A percentile compares a stretch with the other conserved stretches of the same genome.
Evolutionary conservation across 2,113 vertebrate species (phyloP).

Genomic region (Donacobius atricapilla): DNA sequence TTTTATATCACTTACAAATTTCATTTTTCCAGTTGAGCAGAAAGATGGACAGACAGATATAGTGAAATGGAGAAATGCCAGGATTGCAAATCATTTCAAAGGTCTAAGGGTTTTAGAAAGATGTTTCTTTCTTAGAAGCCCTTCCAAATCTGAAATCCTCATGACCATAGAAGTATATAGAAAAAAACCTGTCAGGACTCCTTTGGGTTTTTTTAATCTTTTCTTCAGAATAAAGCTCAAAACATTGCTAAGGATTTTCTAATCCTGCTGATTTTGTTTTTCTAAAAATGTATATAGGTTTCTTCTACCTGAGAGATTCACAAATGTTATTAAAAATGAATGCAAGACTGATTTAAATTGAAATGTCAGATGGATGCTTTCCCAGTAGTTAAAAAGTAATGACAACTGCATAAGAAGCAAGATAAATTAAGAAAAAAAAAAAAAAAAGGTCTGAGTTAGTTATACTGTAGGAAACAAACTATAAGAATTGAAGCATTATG

Average conservation of each 20-base stretch:
- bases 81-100: slow-evolving; percentile 58
- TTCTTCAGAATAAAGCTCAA: slow-evolving; percentile 42
- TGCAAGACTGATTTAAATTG: slow-evolving; percentile 70
- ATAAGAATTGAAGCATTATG: not conserved
- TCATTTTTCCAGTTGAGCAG: slow-evolving; percentile 34
- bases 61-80: slow-evolving; percentile 13
- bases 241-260: slow-evolving; percentile 60
- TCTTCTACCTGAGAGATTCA: slow-evolving; percentile 67
- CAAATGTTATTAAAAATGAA: slow-evolving; percentile 77
- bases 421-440: slow-evolving; percentile 17
- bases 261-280: slow-evolving; percentile 74
- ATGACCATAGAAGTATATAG: slow-evolving; percentile 14
- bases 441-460: not conserved
- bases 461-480: not conserved
- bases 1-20: slow-evolving; percentile 17
- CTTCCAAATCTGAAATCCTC: slow-evolving; percentile 15
- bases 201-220: slow-evolving; percentile 41
- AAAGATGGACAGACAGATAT: slow-evolving; percentile 19
- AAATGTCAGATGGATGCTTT: slow-evolving; percentile 69
- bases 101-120: slow-evolving; percentile 45
- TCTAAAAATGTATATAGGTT: slow-evolving; percentile 67
- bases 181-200: not conserved
- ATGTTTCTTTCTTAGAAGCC: slow-evolving; percentile 11
- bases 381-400: slow-evolving; percentile 53
- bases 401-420: slow-evolving; percentile 23